Percentiles rank a stretch among this genome's conserved stretches.
Conservation (phyloP, 1,140 invertebrate genomes). For the Pseudomyrmex pallidus region DNA sequence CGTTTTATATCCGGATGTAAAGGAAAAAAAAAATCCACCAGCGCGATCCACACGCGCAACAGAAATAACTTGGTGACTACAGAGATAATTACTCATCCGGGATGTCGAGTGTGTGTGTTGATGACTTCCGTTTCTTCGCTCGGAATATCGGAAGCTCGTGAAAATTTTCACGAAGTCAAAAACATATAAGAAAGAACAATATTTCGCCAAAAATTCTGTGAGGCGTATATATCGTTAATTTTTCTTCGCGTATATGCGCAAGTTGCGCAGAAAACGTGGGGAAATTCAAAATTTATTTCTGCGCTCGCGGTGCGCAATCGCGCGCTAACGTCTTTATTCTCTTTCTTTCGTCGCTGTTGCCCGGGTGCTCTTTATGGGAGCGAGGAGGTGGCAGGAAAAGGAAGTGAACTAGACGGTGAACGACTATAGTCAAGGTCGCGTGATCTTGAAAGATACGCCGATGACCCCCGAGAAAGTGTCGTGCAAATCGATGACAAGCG, state of each 20-base stretch:
- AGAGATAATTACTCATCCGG: constrained; percentile 48
- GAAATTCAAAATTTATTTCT: neutral
- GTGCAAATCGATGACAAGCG: neutral
- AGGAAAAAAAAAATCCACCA: neutral
- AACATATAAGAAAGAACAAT: too few species aligned
- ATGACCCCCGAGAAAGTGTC: constrained; percentile 45
- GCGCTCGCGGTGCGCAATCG: constrained; percentile 4
- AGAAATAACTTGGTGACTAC: constrained; percentile 28
- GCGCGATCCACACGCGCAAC: neutral
- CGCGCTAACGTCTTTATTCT: constrained; percentile 58
- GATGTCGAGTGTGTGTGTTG: constrained; percentile 59
- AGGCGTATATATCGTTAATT: too few species aligned
- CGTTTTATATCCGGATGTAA: too few species aligned
- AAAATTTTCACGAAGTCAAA: neutral
- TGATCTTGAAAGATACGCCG: constrained; percentile 60
- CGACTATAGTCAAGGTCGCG: constrained; percentile 56
- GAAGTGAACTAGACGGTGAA: constrained; percentile 73
- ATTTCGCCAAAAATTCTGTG: neutral
- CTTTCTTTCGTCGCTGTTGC: constrained; percentile 65
- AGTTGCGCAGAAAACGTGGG: neutral
- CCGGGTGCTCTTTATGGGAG: constrained; percentile 62
- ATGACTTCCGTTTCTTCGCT: constrained; percentile 59
- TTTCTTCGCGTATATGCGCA: too few species aligned
- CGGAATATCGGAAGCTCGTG: constrained; percentile 24
- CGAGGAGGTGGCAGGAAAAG: constrained; percentile 69